Evolutionary conservation across 2,888 invertebrate species (phyloP), one percentile per base, ranked within the genome.

Genomic region (Scaptomyza parva): DNA sequence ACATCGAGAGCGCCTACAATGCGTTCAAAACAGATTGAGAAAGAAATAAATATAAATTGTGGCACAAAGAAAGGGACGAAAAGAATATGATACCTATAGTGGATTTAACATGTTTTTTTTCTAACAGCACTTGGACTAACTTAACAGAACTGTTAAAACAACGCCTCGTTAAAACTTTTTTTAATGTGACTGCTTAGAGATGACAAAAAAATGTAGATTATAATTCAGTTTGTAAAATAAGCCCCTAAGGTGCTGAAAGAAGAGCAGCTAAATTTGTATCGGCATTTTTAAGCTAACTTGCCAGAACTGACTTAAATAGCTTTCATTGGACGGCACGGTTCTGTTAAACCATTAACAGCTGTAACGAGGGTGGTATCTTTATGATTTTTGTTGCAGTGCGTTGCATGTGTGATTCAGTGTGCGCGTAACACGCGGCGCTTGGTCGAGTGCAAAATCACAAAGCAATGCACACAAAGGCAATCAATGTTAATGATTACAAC

Each of bases 391-490:
- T 55, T 62, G 47, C 45, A 28, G 40, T 48, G 11, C 2, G 14
- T 20, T 33, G 11, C 20, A 12, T 45, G 18, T 30, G 53, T 45
- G n/a, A 28, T 45, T 43, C 33, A 33, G 33, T 28, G 28, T 39
- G 48, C 67, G 48, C 35, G 68, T 53, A 41, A 28, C 50, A 58
- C 69, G 33, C 14, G 63, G 70, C 76, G 72, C 72, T 70, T 72
- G 76, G 59, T 76, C 75, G 64, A 77, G 62, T 76, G 67, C 73
- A 72, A 77, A 67, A 77, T 76, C 74, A 77, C 73, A 77, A 71
- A 75, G 76, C 76, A 75, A 75, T 51, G 70, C 51, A 57, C 55
- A 77, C 75, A 76, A 76, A 64, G 72, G 59, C 71, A 76, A 76
- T 76, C 68, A 76, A 76, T 77, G 68, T 68, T 65, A 65, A 76